A percentile compares a stretch with the other conserved stretches of the same genome.
Conservation (phyloP, 2,888 invertebrate genomes). For the Subacronicta megacephala region DNA sequence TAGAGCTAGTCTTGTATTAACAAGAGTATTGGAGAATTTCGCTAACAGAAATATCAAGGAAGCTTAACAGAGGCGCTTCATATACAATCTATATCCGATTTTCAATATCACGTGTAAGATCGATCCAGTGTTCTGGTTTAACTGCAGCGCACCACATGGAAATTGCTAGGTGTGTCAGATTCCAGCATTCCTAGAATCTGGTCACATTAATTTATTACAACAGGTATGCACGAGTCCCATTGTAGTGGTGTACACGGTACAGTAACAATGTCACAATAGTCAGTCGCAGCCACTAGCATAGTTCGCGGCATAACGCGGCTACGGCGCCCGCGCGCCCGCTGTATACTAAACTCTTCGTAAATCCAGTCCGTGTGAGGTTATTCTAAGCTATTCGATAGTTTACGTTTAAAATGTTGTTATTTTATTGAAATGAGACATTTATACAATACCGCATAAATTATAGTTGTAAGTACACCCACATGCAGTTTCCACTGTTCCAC, state of each 20-base stretch:
- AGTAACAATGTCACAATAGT: constrained; percentile 1
- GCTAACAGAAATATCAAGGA: no score
- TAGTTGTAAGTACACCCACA: no score
- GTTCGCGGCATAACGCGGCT: constrained; percentile 1
- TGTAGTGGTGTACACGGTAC: constrained; percentile 1
- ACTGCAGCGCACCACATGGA: not conserved
- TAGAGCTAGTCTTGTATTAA: no score
- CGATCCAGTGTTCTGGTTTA: not conserved
- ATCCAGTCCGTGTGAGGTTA: not conserved
- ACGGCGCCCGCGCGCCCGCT: constrained; percentile 2
- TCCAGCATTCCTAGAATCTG: constrained; percentile 1
- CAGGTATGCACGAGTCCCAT: not conserved
- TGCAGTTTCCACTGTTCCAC: no score
- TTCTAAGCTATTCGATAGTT: not conserved
- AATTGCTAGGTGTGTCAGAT: constrained; percentile 9
- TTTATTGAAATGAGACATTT: no score
- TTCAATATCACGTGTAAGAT: no score
- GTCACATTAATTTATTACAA: not conserved
- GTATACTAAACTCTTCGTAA: constrained; percentile 11
- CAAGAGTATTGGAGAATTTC: no score
- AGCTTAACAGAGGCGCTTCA: no score
- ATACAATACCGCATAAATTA: no score
- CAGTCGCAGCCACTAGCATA: constrained; percentile 1
- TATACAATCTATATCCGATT: no score
- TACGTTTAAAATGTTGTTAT: not conserved